phyloP scores from a whole-genome alignment of 2,113 vertebrate genomes.

The Malaclemys terrapin region DNA sequence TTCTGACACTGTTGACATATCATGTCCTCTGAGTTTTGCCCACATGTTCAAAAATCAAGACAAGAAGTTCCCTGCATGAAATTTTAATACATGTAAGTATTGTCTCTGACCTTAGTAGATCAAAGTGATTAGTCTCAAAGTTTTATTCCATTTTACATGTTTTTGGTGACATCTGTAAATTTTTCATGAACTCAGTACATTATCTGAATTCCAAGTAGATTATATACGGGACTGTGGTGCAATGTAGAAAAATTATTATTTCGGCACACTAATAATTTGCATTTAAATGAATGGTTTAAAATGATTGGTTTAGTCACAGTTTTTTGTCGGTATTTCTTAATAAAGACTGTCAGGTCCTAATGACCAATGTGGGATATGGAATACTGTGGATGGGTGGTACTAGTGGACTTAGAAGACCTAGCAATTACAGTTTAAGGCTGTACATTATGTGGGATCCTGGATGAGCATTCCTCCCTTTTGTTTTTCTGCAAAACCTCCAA shows the following conservation, averaged over 20 bases:
- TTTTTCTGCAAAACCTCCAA: background rate
- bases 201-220: conserved; percentile 1
- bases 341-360: background rate
- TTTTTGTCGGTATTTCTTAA: background rate
- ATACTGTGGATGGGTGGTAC: background rate
- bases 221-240: background rate
- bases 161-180: conserved; percentile 47
- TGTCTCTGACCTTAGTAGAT: conserved; percentile 62
- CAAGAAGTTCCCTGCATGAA: conserved; percentile 35
- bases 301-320: background rate
- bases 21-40: conserved; percentile 40
- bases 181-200: conserved; percentile 23
- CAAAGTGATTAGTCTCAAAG: conserved; percentile 48
- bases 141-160: conserved; percentile 53
- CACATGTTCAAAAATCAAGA: conserved; percentile 38
- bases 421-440: background rate
- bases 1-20: conserved; percentile 49
- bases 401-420: background rate
- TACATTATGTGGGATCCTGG: background rate
- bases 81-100: conserved; percentile 42
- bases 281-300: background rate
- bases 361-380: background rate
- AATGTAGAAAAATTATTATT: background rate
- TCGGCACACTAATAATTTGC: background rate
- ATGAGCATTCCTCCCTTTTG: background rate